These are phyloP conservation scores for Hedychridium roseum DNA, from an alignment of 2,888 invertebrate species.

Conservation along the genomic window DNA sequence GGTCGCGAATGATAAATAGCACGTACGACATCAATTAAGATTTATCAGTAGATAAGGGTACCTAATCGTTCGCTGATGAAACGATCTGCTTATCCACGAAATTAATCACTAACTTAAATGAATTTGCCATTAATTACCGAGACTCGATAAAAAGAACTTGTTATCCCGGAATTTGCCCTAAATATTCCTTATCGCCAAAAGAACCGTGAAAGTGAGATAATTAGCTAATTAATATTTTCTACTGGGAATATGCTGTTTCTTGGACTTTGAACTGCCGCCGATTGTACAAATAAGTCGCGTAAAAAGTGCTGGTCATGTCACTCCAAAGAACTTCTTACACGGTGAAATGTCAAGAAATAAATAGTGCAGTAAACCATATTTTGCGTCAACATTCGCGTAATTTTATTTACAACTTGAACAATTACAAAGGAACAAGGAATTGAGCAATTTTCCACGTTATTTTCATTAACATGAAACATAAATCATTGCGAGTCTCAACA, in stretches of 20 bases:
- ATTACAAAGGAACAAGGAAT: too few relatives aligned
- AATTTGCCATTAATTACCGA: conserved; percentile 33
- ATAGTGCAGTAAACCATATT: too few relatives aligned
- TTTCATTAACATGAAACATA: too few relatives aligned
- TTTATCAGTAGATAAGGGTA: conserved; percentile 31
- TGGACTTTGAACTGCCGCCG: too few relatives aligned
- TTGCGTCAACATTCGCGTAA: too few relatives aligned
- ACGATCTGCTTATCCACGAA: conserved; percentile 34
- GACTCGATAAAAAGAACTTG: conserved; percentile 15
- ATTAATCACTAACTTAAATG: conserved; percentile 33
- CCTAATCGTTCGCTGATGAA: conserved; percentile 28
- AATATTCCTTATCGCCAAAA: conserved; percentile 14
- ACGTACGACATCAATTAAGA: conserved; percentile 39
- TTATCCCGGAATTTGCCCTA: conserved; percentile 12
- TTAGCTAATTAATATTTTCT: conserved; percentile 7
- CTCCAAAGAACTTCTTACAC: too few relatives aligned
- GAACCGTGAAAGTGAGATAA: conserved; percentile 11
- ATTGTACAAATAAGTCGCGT: too few relatives aligned
- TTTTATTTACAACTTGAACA: too few relatives aligned
- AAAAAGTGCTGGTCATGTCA: too few relatives aligned
- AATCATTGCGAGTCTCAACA: too few relatives aligned
- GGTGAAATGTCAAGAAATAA: too few relatives aligned
- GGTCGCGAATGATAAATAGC: conserved; percentile 25
- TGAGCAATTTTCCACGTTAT: too few relatives aligned
- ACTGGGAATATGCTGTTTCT: neutral